These are phyloP conservation scores for human (Homo sapiens) DNA, from an alignment of 2,113 vertebrate genomes.

Conservation along the genomic window DNA sequence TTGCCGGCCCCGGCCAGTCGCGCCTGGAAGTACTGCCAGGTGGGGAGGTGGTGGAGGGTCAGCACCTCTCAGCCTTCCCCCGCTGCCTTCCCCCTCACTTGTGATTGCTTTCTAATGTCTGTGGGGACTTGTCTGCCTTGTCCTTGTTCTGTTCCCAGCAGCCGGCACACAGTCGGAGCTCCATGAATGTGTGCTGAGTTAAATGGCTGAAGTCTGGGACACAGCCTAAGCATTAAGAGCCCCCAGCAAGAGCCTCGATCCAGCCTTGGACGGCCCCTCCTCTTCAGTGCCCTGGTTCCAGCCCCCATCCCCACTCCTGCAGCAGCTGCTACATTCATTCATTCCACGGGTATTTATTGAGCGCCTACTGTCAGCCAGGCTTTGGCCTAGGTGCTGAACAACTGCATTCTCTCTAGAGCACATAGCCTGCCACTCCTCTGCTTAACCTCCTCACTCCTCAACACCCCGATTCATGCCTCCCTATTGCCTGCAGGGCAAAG, in stretches of 20 bases:
- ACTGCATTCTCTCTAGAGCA: neutral
- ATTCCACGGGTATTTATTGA: neutral
- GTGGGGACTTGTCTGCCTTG: neutral
- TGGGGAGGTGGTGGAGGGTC: neutral
- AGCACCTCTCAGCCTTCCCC: too few relatives aligned
- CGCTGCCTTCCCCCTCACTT: neutral
- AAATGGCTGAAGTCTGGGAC: neutral
- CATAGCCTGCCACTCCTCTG: accelerated
- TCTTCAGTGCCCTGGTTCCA: neutral
- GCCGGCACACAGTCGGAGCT: neutral
- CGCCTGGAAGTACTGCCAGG: conserved; percentile 89
- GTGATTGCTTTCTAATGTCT: neutral
- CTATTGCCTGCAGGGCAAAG: neutral
- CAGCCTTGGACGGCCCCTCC: neutral
- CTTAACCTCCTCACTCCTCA: neutral
- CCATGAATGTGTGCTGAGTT: neutral
- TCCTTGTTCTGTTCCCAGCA: neutral
- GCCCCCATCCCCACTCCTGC: neutral
- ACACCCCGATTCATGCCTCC: accelerated
- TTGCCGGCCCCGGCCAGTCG: conserved; percentile 78
- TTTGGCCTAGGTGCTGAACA: neutral
- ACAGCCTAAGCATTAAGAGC: neutral
- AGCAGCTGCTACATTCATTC: neutral
- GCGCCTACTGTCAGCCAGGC: neutral
- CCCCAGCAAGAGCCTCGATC: neutral